These are phyloP conservation scores for Neocloeon triangulifer DNA, from an alignment of 1,140 invertebrate species.

Conservation along the genomic window DNA sequence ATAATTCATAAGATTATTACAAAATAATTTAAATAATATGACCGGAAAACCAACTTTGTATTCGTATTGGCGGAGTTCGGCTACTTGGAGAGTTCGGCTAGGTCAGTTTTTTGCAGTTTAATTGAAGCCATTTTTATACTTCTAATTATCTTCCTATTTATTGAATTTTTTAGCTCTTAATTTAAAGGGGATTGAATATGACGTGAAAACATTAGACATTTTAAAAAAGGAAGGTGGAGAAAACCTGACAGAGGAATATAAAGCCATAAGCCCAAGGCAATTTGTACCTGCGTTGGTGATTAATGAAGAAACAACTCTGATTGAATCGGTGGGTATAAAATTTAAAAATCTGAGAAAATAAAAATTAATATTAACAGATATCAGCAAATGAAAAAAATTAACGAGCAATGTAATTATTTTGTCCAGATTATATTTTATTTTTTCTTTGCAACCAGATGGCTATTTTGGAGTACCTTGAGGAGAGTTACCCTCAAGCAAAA, in stretches of 20 bases:
- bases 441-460: slow-evolving; percentile 35
- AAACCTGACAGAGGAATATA: slow-evolving; percentile 71
- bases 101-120: too few species aligned
- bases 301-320: slow-evolving; percentile 56
- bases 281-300: slow-evolving; percentile 79
- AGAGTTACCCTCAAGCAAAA: slow-evolving; percentile 61
- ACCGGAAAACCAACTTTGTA: slow-evolving; percentile 78
- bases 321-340: slow-evolving; percentile 66
- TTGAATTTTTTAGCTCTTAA: slow-evolving; percentile 41
- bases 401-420: too few species aligned
- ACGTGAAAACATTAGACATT: slow-evolving; percentile 76
- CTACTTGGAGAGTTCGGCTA: slow-evolving; percentile 74
- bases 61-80: slow-evolving; percentile 80
- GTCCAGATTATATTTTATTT: slow-evolving; percentile 1
- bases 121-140: slow-evolving; percentile 3
- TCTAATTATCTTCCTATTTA: slow-evolving; percentile 9
- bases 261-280: slow-evolving; percentile 77
- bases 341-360: too few species aligned
- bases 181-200: slow-evolving; percentile 85
- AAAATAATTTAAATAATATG: too few species aligned
- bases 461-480: slow-evolving; percentile 90
- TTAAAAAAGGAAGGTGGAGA: slow-evolving; percentile 67
- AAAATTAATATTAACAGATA: background rate
- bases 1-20: too few species aligned
- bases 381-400: background rate